Percentiles rank a stretch among this genome's conserved stretches.
Evolutionary conservation across 1,140 invertebrate species (phyloP).

Genomic region (Helicoverpa zea): DNA sequence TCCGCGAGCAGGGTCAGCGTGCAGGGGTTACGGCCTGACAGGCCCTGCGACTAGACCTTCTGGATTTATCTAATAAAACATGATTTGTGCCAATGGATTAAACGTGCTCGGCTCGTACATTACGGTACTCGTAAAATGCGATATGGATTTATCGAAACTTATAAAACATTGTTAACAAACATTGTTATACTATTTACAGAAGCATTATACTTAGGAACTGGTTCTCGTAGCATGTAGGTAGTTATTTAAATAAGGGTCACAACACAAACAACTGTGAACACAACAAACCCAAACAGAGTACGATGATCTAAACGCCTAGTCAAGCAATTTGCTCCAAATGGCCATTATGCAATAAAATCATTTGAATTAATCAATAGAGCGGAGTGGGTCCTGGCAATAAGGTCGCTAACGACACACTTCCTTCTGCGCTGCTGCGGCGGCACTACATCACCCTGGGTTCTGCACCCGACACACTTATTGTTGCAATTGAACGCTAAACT

Average conservation of each 20-base stretch:
- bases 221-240: not conserved
- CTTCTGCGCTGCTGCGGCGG: conserved; percentile 60
- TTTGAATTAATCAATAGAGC: conserved; percentile 84
- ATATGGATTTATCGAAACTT: conserved; percentile 41
- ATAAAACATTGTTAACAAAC: conserved; percentile 9
- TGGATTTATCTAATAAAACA: conserved; percentile 40
- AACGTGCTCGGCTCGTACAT: not conserved
- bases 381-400: conserved; percentile 74
- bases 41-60: conserved; percentile 45
- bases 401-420: conserved; percentile 76
- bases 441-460: conserved; percentile 52
- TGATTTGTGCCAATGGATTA: conserved; percentile 39
- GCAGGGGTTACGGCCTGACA: conserved; percentile 68
- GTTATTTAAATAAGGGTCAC: conserved; percentile 12
- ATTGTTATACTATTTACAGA: conserved; percentile 12
- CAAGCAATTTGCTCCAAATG: conserved; percentile 62
- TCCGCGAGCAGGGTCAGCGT: conserved; percentile 77
- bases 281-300: conserved; percentile 18
- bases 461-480: conserved; percentile 53
- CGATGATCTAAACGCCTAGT: conserved; percentile 54
- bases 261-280: conserved; percentile 20
- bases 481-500: conserved; percentile 44
- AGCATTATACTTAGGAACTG: not conserved
- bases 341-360: conserved; percentile 84
- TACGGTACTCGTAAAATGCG: conserved; percentile 37